Conservation (phyloP, 2,113 vertebrate genomes). For the Neodontobutis hainanensis region DNA sequence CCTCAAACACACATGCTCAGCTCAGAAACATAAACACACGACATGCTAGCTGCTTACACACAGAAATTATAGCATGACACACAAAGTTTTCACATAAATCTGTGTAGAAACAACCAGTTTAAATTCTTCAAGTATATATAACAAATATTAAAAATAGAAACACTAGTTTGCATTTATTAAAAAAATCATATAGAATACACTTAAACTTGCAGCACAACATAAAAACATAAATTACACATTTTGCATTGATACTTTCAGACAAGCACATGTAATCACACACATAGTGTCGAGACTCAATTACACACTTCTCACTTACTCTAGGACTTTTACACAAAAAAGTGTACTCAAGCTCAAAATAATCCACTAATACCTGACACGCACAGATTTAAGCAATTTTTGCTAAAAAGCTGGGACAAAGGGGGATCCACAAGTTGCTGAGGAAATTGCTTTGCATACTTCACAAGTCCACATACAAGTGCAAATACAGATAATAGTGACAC, state of each 20-base stretch:
- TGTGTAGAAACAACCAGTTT: neutral
- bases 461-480: constrained; percentile 28
- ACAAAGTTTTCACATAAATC: neutral
- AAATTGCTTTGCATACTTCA: constrained; percentile 38
- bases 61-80: constrained; percentile 11
- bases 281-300: constrained; percentile 13
- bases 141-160: constrained; percentile 39
- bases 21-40: constrained; percentile 9
- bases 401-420: constrained; percentile 48
- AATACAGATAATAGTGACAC: constrained; percentile 9
- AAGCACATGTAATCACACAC: constrained; percentile 43
- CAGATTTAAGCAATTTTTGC: constrained; percentile 35
- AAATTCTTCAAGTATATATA: constrained; percentile 33
- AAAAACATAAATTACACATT: constrained; percentile 37
- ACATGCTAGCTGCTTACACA: constrained; percentile 12
- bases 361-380: constrained; percentile 27
- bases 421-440: constrained; percentile 16
- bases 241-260: constrained; percentile 47
- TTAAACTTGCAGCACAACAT: constrained; percentile 29
- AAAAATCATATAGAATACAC: constrained; percentile 29
- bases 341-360: constrained; percentile 58
- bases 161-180: constrained; percentile 35
- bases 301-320: constrained; percentile 48
- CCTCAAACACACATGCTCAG: constrained; percentile 19
- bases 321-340: constrained; percentile 61